Base-by-base conservation (phyloP, 2,797 vertebrate species). In the Siniperca obscura region DNA sequence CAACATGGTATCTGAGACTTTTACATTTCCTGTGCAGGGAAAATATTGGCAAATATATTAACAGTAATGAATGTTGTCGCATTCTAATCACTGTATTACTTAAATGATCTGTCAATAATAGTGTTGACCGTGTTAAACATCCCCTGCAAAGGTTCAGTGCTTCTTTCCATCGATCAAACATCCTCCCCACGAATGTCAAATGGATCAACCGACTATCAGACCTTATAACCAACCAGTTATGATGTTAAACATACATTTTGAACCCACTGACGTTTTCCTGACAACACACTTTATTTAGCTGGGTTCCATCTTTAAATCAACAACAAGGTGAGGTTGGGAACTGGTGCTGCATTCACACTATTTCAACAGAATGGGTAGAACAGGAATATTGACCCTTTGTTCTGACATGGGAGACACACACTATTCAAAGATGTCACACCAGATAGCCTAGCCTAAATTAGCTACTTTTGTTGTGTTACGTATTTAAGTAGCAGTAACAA, bases 11-110 rank as follows among this genome's bases (percentile, higher is more conserved):
- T 34, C 22, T 46, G 17, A 86, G 56, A 52, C 34, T 34, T 64
- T 50, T 55, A 69, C 12, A 27, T 71, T 59, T 65, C 34, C 30
- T 25, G 27, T 34, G 36, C 17, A 59, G 21, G 30, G n/a, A 44
- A 68, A 25, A 67, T 86, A 86, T 84, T 78, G 74, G 70, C 56
- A 80, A 60, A 59, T 25, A 53, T 53, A 80, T 83, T 74, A 82
- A 78, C 62, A 27, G 30, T 6, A 38, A 75, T 85, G 80, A 42
- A 78, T 74, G 40, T 11, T 55, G 8, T 55, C 46, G 75, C 44
- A 19, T 76, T 72, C 3, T 46, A 44, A 82, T 69, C 30, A 50
- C 13, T 12, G 7, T 42, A 25, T 25, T 22, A 27, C 73, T 42
- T 76, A 52, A 72, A 69, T 71, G 22, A 82, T 76, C 59, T 40